Evolutionary conservation across 2,888 invertebrate genomes (phyloP).

Genomic region (Tryphoninae sp.): DNA sequence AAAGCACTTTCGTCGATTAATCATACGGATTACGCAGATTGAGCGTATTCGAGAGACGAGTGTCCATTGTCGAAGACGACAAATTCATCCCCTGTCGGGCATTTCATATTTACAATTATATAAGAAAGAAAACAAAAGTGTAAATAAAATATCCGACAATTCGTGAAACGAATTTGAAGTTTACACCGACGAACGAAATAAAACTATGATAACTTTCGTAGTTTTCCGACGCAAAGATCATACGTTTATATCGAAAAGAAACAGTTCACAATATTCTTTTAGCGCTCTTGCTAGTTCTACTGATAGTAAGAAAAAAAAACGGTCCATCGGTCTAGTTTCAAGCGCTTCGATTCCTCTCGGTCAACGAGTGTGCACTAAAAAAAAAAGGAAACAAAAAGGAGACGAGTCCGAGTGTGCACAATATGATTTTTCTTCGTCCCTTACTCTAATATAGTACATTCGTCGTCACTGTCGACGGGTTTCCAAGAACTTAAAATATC

Average conservation of each 20-base stretch:
- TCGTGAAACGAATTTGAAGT: too few relatives aligned
- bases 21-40: slow-evolving; percentile 26
- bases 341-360: slow-evolving; percentile 17
- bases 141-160: slow-evolving; percentile 6
- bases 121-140: slow-evolving; percentile 25
- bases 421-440: background rate
- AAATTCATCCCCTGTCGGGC: background rate
- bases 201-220: background rate
- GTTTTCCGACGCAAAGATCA: background rate
- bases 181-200: background rate
- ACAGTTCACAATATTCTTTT: background rate
- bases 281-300: background rate
- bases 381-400: slow-evolving; percentile 4
- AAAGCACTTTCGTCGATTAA: slow-evolving; percentile 16
- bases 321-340: background rate
- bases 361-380: slow-evolving; percentile 31
- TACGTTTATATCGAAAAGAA: background rate
- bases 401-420: slow-evolving; percentile 11
- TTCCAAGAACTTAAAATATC: slow-evolving; percentile 52
- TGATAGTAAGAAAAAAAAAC: background rate
- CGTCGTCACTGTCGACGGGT: slow-evolving; percentile 64
- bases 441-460: slow-evolving; percentile 66
- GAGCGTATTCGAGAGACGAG: slow-evolving; percentile 17
- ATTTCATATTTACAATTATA: slow-evolving; percentile 23
- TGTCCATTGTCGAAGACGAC: slow-evolving; percentile 13